phyloP scores from a whole-genome alignment of 2,797 vertebrate species.

The Neostethus bicornis region DNA sequence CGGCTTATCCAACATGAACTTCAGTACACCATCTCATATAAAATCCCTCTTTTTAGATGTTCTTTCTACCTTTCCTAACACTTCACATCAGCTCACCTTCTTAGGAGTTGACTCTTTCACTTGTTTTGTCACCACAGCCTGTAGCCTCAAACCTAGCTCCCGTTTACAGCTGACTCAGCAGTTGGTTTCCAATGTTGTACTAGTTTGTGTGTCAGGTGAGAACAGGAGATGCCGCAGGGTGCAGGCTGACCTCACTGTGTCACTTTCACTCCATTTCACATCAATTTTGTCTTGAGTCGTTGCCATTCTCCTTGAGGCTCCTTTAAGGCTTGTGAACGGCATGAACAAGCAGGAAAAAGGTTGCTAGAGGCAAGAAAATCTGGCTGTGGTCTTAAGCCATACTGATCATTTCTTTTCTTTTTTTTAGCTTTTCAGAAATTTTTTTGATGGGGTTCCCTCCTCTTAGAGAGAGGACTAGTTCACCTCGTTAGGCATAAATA shows the following conservation, averaged over 20 bases:
- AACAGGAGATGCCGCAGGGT: slow-evolving; percentile 66
- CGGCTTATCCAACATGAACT: slow-evolving; percentile 6
- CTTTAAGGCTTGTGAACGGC: slow-evolving; percentile 36
- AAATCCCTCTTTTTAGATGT: slow-evolving; percentile 14
- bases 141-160: slow-evolving; percentile 6
- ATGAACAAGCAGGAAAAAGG: slow-evolving; percentile 1
- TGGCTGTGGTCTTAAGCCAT: background rate
- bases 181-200: slow-evolving; percentile 49
- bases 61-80: slow-evolving; percentile 31
- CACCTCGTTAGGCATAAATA: background rate
- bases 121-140: slow-evolving; percentile 40
- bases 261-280: slow-evolving; percentile 62
- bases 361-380: slow-evolving; percentile 13
- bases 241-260: slow-evolving; percentile 69
- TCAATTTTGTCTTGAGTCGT: slow-evolving; percentile 53
- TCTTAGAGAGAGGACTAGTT: background rate
- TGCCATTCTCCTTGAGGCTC: slow-evolving; percentile 45
- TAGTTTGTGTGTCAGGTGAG: slow-evolving; percentile 61
- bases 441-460: background rate
- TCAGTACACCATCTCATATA: slow-evolving; percentile 15
- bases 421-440: background rate
- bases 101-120: slow-evolving; percentile 43
- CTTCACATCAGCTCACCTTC: slow-evolving; percentile 55
- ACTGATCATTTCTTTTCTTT: background rate
- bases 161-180: slow-evolving; percentile 59